These are phyloP conservation scores for Hemibagrus guttatus DNA, from an alignment of 2,797 vertebrate genomes.

Conservation along the genomic window DNA sequence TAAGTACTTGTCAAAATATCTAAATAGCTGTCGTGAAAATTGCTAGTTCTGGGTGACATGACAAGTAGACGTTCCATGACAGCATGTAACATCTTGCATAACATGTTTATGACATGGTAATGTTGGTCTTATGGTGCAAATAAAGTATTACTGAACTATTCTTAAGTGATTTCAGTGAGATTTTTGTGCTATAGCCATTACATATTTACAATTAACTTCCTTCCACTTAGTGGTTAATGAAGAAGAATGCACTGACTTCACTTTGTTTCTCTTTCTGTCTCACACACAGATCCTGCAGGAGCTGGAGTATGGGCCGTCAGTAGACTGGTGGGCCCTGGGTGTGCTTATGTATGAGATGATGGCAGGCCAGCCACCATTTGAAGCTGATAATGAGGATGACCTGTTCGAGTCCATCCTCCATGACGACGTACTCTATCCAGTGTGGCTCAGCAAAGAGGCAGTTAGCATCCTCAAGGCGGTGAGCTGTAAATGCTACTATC, in stretches of 20 bases:
- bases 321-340: conserved; percentile 96
- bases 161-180: background rate
- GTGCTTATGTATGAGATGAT: conserved; percentile 99
- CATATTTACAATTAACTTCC: background rate
- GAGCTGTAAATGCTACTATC: conserved; percentile 61
- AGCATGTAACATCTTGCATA: background rate
- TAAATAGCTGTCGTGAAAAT: background rate
- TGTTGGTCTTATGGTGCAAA: background rate
- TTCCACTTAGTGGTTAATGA: background rate
- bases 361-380: conserved; percentile 95
- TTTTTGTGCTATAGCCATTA: background rate
- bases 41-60: background rate
- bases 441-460: conserved; percentile 97
- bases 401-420: conserved; percentile 97
- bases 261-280: background rate
- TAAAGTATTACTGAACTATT: background rate
- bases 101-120: background rate
- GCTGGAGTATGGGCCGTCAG: conserved; percentile 91
- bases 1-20: background rate
- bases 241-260: background rate
- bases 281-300: conserved; percentile 88
- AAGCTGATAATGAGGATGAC: conserved; percentile 95
- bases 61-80: background rate
- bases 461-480: conserved; percentile 95
- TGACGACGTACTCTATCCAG: conserved; percentile 92